Conservation (phyloP, 2,888 invertebrate genomes). For the Idaea biselata region DNA sequence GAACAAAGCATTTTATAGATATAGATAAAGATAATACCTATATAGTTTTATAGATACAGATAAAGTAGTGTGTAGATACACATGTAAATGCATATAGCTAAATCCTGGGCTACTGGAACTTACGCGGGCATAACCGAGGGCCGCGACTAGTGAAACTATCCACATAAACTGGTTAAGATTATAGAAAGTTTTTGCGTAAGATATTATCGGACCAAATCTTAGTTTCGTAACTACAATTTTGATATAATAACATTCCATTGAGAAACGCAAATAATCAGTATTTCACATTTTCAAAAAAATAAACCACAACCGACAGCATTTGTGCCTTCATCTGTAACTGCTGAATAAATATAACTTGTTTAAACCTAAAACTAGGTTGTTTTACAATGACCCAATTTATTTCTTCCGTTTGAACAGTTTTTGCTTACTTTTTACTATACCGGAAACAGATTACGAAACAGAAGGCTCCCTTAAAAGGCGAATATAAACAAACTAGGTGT, state of each 20-base stretch:
- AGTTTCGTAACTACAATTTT: neutral
- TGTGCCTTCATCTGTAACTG: neutral
- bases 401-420: neutral
- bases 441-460: slow-evolving; percentile 12
- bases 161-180: neutral
- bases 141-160: too few species aligned
- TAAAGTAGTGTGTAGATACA: too few species aligned
- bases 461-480: slow-evolving; percentile 12
- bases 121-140: too few species aligned
- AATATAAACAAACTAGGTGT: slow-evolving; percentile 21
- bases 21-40: too few species aligned
- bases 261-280: neutral
- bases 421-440: slow-evolving; percentile 11
- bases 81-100: too few species aligned
- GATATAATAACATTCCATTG: neutral
- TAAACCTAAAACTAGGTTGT: neutral
- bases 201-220: neutral
- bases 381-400: neutral
- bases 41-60: too few species aligned
- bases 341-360: neutral
- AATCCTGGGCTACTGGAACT: too few species aligned
- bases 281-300: too few species aligned
- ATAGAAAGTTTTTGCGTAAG: neutral
- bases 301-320: neutral
- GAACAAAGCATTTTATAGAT: too few species aligned